These are phyloP conservation scores for Acrocephalus kingi DNA, from an alignment of 2,113 vertebrate species.

Conservation along the genomic window DNA sequence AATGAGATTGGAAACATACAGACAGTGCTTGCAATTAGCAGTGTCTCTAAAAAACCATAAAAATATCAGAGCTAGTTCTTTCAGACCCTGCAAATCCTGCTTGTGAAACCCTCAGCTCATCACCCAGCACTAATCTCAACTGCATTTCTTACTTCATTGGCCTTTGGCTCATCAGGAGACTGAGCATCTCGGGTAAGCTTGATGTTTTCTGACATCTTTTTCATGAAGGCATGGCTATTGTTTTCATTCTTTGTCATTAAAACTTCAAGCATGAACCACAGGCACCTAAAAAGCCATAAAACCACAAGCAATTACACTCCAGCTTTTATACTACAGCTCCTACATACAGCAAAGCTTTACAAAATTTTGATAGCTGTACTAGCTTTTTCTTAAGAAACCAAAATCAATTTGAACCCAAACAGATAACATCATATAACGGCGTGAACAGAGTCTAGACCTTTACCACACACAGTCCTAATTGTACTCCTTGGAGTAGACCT, in stretches of 20 bases:
- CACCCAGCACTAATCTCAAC: neutral
- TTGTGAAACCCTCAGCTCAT: neutral
- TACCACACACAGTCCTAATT: neutral
- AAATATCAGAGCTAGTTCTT: neutral
- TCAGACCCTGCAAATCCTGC: slow-evolving; percentile 5
- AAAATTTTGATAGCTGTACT: neutral
- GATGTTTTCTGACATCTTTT: slow-evolving; percentile 98
- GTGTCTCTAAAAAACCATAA: neutral
- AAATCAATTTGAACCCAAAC: neutral
- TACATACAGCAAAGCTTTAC: neutral
- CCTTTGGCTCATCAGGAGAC: slow-evolving; percentile 93
- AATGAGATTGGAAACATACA: neutral
- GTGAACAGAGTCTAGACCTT: neutral
- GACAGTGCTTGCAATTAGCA: neutral
- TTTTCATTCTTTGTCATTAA: slow-evolving; percentile 99
- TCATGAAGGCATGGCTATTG: slow-evolving; percentile 97
- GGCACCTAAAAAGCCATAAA: slow-evolving; percentile 79
- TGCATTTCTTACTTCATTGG: slow-evolving; percentile 86
- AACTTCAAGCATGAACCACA: slow-evolving; percentile 99
- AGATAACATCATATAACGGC: neutral
- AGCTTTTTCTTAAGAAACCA: neutral
- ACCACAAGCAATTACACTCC: slow-evolving; percentile 14
- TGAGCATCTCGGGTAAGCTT: slow-evolving; percentile 97
- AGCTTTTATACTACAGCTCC: neutral
- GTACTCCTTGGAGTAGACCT: neutral